Base-by-base conservation (phyloP, 2,888 invertebrate genomes). In the Sphinx pinastri region DNA sequence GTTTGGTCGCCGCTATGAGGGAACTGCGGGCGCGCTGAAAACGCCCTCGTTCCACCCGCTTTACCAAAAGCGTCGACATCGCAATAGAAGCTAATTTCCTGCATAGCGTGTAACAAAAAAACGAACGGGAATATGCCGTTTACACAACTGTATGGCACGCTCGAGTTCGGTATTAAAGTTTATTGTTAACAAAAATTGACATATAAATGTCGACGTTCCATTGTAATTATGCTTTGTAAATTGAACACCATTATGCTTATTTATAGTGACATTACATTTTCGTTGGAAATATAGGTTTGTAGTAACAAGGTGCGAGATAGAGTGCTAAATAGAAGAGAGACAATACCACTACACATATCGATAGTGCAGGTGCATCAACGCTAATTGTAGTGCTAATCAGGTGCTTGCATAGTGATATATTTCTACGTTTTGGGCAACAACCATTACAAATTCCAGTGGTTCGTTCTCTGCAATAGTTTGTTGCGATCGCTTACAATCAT, bases 81-180 rank as follows among this genome's bases (percentile, higher is more conserved):
- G 94, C 93, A 94, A 94, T 93, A 93, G 93, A 88, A 93, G 91
- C 93, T 93, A 93, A 94, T 94, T 94, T 94, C 94, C 94, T 93
- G 92, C 91, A 93, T 89, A 89, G 90, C 90, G 88, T 85, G 86
- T 88, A 86, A 88, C 88, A 92, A 92, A 93, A 82, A 91, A 88
- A 88, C 83, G 81, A 85, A 88, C 88, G 88, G 81, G 91, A 92
- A 92, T 91, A 88, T 92, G 88, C 86, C 88, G 84, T 87, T 88
- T 85, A 82, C 85, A 82, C 82, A 83, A 82, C 82, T 83, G 81
- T 82, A 81, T 80, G 77, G 80, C 78, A 79, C 79, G 81, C 79
- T 79, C 74, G 76, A 77, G 79, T 79, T 78, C 74, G 79, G 82
- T 80, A 80, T 85, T 82, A 81, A 81, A 83, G 80, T 83, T 87